A percentile compares a stretch with the other conserved stretches of the same genome.
Conservation (phyloP, 2,888 invertebrate species). For the Drosophila greeni region DNA sequence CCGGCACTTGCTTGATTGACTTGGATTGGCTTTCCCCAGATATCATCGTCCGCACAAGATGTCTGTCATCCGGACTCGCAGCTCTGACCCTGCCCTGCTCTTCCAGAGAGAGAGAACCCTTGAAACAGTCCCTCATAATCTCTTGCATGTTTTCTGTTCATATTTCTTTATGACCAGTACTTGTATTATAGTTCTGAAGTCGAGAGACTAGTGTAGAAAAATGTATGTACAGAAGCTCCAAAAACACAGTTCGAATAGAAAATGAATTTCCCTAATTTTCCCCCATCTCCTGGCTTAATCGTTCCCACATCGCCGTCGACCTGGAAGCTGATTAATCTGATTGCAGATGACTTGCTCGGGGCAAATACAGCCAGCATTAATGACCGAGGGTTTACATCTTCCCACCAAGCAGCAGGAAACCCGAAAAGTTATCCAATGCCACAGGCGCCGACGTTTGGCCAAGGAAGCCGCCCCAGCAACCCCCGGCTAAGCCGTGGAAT, state of each 20-base stretch:
- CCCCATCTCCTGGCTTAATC: constrained; percentile 1
- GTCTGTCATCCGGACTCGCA: constrained; percentile 15
- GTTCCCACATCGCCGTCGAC: neutral
- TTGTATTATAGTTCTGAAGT: neutral
- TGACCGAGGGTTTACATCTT: neutral
- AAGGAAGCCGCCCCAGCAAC: neutral
- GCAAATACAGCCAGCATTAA: constrained; percentile 1
- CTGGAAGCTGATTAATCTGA: constrained; percentile 7
- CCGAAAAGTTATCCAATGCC: no score
- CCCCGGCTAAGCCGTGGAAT: neutral
- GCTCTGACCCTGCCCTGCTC: neutral
- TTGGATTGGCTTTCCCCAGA: constrained; percentile 26
- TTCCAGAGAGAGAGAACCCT: neutral
- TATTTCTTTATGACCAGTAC: neutral
- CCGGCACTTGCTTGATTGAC: constrained; percentile 27
- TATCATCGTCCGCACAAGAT: constrained; percentile 20
- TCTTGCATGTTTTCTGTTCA: neutral
- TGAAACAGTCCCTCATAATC: neutral
- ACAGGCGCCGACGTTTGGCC: no score
- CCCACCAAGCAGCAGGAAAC: neutral
- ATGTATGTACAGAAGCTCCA: no score
- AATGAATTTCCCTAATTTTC: constrained; percentile 14
- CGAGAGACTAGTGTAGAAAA: neutral
- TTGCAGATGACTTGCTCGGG: constrained; percentile 15
- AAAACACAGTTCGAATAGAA: no score